Base-by-base conservation (phyloP, 1,140 invertebrate genomes). In the Eubasilissa regina region DNA sequence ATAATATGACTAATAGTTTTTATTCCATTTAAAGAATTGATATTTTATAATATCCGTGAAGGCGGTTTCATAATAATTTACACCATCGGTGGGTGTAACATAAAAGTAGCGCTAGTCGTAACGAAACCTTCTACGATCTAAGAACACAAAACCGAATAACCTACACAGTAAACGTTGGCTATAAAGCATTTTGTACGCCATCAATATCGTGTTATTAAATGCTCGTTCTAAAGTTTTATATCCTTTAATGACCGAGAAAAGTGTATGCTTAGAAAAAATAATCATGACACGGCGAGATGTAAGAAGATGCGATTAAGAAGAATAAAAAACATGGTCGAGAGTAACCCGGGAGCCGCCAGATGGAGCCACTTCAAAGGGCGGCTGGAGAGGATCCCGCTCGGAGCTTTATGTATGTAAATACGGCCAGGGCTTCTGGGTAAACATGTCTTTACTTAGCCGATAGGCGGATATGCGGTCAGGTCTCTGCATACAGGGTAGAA, bases 281-380 rank as follows among this genome's bases (percentile, higher is more conserved):
- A 75, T 75, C 70, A 79, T 53, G 64, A 75, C 72, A 62, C 64
- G 77, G 56, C 47, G 66, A 55, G 62, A 72, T 78, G 73, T 64
- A 55, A 79, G 66, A 44, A 53, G 79, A 53, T 53, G 75, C 79
- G 79, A 80, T 80, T 80, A 80, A 76, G 72, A 8, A 13, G 72
- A 55, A 60, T 11, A 58, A 60, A 75, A 75, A 60, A 15, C n/a
- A 56, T 21, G 21, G 19, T 53, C 56, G 51, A n/a, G 77, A 58
- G 80, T 48, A 75, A 43, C 17, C 19, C 66, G 53, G 66, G 75
- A 72, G 74, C 80, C 80, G 75, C 80, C 80, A 81, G 80, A 81
- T 81, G 80, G 51, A 19, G 66, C 75, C 80, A 75, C 80, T 78
- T 81, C 80, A 81, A 81, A 81, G 80, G 72, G 77, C 72, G 53